phyloP scores from a whole-genome alignment of 2,797 vertebrate species.

The Chaunax sp. region DNA sequence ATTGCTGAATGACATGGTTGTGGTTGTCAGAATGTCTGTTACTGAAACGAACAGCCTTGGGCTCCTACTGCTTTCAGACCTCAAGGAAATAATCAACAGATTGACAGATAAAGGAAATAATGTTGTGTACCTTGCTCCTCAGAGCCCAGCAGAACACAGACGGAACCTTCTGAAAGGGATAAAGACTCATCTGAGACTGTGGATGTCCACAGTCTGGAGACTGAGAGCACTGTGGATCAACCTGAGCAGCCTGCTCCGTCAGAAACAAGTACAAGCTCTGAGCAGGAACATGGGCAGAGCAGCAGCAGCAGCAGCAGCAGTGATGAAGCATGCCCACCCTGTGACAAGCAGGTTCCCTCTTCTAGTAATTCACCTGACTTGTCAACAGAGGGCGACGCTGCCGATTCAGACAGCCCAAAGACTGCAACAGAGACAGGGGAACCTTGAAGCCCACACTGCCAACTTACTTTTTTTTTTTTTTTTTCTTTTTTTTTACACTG shows the following conservation, averaged over 20 bases:
- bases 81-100: not conserved
- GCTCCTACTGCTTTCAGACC: too few relatives aligned
- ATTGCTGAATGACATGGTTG: too few relatives aligned
- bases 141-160: slow-evolving; percentile 86
- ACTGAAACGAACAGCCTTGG: too few relatives aligned
- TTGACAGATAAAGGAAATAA: not conserved
- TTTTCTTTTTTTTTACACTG: slow-evolving; percentile 63
- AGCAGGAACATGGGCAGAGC: slow-evolving; percentile 71
- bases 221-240: slow-evolving; percentile 79
- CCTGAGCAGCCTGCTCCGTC: slow-evolving; percentile 74
- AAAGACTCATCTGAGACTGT: slow-evolving; percentile 78
- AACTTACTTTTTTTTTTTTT: slow-evolving; percentile 46
- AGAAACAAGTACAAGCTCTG: slow-evolving; percentile 76
- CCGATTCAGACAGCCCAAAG: slow-evolving; percentile 84
- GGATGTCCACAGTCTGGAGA: slow-evolving; percentile 77
- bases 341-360: slow-evolving; percentile 75
- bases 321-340: slow-evolving; percentile 74
- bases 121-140: slow-evolving; percentile 16
- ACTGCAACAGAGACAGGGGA: slow-evolving; percentile 86
- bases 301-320: slow-evolving; percentile 64
- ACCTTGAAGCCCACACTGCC: slow-evolving; percentile 40
- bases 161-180: slow-evolving; percentile 75
- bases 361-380: slow-evolving; percentile 82
- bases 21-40: too few relatives aligned
- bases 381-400: slow-evolving; percentile 86